Evolutionary conservation across 2,888 invertebrate species (phyloP).

Genomic region (Caenorhabditis japonica): DNA sequence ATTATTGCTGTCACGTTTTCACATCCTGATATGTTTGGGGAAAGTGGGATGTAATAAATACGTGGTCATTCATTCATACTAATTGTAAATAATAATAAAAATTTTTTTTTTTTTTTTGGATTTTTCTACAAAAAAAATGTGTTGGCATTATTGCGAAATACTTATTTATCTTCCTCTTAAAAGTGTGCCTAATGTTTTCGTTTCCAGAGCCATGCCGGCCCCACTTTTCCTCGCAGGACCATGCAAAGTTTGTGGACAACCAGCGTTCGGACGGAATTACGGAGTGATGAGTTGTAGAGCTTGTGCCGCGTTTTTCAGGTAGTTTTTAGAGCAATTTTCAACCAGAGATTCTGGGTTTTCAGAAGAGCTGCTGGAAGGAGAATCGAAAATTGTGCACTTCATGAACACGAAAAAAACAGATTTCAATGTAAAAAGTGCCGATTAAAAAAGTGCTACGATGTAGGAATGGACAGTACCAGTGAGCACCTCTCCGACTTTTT

Average conservation of each 20-base stretch:
- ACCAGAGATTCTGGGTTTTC: neutral
- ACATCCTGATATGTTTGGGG: constrained; percentile 39
- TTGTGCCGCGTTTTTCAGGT: constrained; percentile 57
- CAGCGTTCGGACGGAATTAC: constrained; percentile 42
- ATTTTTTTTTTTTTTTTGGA: no score
- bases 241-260: constrained; percentile 44
- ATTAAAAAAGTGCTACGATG: constrained; percentile 18
- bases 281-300: constrained; percentile 53
- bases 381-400: constrained; percentile 12
- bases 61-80: no score
- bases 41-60: no score
- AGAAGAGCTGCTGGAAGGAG: constrained; percentile 19
- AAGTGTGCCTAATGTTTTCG: neutral
- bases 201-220: constrained; percentile 3
- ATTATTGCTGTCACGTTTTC: constrained; percentile 30
- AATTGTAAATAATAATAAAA: no score
- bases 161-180: neutral
- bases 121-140: no score
- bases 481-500: neutral
- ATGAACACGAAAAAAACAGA: constrained; percentile 27
- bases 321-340: neutral
- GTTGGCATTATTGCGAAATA: neutral
- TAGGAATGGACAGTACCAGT: constrained; percentile 33
- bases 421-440: constrained; percentile 30
- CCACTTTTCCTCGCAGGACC: constrained; percentile 19